Conservation (phyloP, 2,113 vertebrate genomes). For the Puffinus mauretanicus region DNA sequence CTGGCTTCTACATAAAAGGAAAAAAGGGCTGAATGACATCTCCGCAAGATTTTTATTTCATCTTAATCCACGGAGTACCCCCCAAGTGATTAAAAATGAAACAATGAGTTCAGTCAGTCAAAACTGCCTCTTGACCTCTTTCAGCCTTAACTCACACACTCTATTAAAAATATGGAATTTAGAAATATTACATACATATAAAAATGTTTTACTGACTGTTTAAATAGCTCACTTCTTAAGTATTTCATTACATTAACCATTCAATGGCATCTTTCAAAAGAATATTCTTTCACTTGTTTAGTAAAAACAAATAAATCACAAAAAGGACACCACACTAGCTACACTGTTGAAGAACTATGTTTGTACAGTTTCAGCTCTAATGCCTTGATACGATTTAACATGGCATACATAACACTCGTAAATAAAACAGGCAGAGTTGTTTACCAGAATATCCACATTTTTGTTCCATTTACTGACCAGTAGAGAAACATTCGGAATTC, state of each 20-base stretch:
- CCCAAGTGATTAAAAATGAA: slow-evolving; percentile 19
- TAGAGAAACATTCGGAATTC: not conserved
- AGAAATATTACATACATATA: not conserved
- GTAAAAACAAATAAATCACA: not conserved
- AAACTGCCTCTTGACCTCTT: not conserved
- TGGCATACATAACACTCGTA: not conserved
- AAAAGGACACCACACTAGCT: not conserved
- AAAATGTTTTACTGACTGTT: not conserved
- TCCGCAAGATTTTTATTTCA: not conserved
- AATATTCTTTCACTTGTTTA: not conserved
- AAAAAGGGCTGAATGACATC: not conserved
- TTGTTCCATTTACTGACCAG: not conserved
- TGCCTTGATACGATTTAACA: not conserved
- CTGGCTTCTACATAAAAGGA: slow-evolving; percentile 11
- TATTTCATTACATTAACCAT: not conserved
- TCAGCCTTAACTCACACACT: not conserved
- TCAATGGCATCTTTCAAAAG: not conserved
- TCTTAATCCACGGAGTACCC: not conserved
- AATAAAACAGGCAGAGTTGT: not conserved
- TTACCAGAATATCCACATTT: not conserved
- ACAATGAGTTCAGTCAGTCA: not conserved
- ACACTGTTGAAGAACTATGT: not conserved
- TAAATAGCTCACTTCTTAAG: not conserved
- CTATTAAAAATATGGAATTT: not conserved
- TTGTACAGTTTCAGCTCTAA: not conserved